phyloP scores from a whole-genome alignment of 2,888 invertebrate genomes.

The Cyclophora punctaria region DNA sequence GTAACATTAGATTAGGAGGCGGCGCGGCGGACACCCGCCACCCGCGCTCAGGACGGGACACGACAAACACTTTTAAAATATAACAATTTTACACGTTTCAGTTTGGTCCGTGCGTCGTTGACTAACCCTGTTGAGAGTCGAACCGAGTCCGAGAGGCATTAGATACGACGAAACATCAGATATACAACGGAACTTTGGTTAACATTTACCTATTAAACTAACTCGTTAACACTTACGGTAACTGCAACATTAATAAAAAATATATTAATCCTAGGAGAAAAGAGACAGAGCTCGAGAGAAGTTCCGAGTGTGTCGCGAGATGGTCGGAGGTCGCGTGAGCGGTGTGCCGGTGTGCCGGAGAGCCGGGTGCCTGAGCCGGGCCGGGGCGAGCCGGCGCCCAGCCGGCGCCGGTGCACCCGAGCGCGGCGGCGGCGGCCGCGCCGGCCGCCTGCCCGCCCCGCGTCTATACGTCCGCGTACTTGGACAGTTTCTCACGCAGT shows the following conservation, averaged over 20 bases:
- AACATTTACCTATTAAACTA: conserved; percentile 67
- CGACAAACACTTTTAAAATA: conserved; percentile 40
- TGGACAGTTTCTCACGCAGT: conserved; percentile 90
- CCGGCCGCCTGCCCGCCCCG: conserved; percentile 23
- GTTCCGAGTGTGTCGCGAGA: conserved; percentile 20
- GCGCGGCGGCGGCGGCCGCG: conserved; percentile 22
- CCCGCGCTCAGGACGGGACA: conserved; percentile 44
- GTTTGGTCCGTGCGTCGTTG: conserved; percentile 59
- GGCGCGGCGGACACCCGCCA: conserved; percentile 17
- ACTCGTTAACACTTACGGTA: conserved; percentile 66
- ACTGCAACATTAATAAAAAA: conserved; percentile 52
- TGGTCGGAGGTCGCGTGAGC: conserved; percentile 16
- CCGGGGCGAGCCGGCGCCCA: background rate
- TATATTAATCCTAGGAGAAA: conserved; percentile 38
- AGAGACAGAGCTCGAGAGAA: conserved; percentile 27
- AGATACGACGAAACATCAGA: conserved; percentile 23
- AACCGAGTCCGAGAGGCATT: conserved; percentile 42
- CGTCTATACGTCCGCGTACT: conserved; percentile 87
- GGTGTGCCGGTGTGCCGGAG: conserved; percentile 21
- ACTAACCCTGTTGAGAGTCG: conserved; percentile 55
- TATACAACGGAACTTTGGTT: conserved; percentile 63
- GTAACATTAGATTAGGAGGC: conserved; percentile 3
- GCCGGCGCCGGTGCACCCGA: conserved; percentile 8
- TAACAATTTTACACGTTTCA: conserved; percentile 34
- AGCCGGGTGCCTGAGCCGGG: conserved; percentile 16